Evolutionary conservation across 2,888 invertebrate genomes (phyloP), one percentile per base, ranked within the genome.

Genomic region (Cephus rjabovi): DNA sequence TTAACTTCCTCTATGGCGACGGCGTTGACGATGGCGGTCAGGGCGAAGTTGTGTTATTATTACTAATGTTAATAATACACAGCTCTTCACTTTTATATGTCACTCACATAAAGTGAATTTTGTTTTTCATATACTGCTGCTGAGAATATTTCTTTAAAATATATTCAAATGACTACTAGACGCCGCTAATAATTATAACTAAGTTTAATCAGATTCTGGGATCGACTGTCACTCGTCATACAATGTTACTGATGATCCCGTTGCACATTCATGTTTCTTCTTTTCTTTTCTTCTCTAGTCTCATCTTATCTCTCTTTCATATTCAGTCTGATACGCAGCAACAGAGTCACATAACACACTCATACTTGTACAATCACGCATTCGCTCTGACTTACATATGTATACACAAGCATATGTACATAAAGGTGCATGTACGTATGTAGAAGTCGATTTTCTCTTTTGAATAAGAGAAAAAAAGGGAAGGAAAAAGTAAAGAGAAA

Each of bases 351-450:
- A 23, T 56, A 56, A 56, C 23, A 56, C 56, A 56, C 15, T 71
- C 71, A 33, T 71, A 31, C 33, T 71, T 71, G 71, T 71, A 33
- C 71, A 33, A 31, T 71, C 71, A 33, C 30, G 31, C 71, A 15
- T 11, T 71, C 74, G 35, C 74, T 15, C 23, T 74, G 33, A 77
- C 73, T 37, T 76, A 73, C 80, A 76, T 75, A 69, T 79, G 31
- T 76, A 70, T 76, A 75, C 78, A 78, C 79, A 76, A 79, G 78
- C 76, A 75, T 77, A 75, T 77, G 31, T 80, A 33, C 69, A 70
- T 81, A 74, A 78, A 69, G 23, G 23, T 56, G 23, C 23, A 56
- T 56, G 56, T 69, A 34, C 30, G n/a, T 56, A 68, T 23, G 34
- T n/a, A 56, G 40, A 75, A 56, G n/a, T 56, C n/a, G 33, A 34